Evolutionary conservation across 1,140 invertebrate genomes (phyloP), one percentile per base, ranked within the genome.

Genomic region (Drusus annulatus): DNA sequence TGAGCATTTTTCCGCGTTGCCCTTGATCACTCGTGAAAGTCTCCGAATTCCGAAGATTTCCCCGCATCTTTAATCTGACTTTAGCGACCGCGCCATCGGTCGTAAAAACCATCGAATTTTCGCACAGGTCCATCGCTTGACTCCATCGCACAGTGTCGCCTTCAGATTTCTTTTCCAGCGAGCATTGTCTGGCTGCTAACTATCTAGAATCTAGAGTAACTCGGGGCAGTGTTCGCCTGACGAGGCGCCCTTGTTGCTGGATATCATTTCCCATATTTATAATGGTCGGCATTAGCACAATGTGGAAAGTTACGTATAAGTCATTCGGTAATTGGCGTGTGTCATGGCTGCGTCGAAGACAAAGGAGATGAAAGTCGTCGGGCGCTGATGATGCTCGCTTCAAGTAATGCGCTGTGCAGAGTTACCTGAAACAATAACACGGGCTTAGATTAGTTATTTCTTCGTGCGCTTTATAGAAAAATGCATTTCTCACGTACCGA

Each of bases 221-320:
- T 28, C 16, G 28, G 45, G 10, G 60, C 60, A 36, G 21, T 15
- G 58, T 10, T 63, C 10, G 51, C n/a, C 50, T 69, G 16, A 21
- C 51, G 10, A 23, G 8, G 19, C 65, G 52, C 78, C 78, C 68
- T 58, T 73, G 78, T 15, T 23, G 51, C n/a, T 36, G 16, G 50
- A 45, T 69, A 28, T 68, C 19, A 21, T 50, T 79, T 71, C 78
- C 56, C 65, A 69, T 65, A 56, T 78, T 69, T 62, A 69, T 69
- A 31, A 51, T 31, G 45, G 52, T 8, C 19, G 73, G 15, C 31
- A 45, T n/a, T 19, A 45, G 36, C 4, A 80, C 79, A 80, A 80
- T 80, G 79, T 75, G 79, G 82, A 83, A 83, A 83, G 82, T 83
- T 65, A 76, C 69, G 62, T 28, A 77, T 78, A 23, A 78, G 80